Base-by-base conservation (phyloP, 2,888 invertebrate species). In the Podotricha telesiphe region DNA sequence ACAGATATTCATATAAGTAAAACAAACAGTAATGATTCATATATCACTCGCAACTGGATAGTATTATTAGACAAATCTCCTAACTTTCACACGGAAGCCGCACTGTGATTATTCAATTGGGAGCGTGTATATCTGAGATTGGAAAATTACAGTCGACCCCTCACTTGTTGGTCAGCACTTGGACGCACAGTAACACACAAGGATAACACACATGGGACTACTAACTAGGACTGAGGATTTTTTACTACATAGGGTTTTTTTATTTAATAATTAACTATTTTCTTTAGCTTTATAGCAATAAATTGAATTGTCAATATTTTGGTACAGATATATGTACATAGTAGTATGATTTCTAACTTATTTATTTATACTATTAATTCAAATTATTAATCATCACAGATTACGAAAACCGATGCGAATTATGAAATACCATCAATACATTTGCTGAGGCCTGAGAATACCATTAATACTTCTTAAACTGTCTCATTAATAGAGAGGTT, bases 81-180 rank as follows among this genome's bases (percentile, higher is more conserved):
- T 71, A 69, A 75, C 83, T 85, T 85, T 86, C 86, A 83, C 86
- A 86, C 85, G 84, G 80, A 81, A 80, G 77, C 74, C 73, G 68
- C 67, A 68, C 61, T 66, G 68, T 66, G 67, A 81, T 82, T 78
- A 82, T 82, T 73, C 81, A 80, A 82, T 82, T 82, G 79, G 74
- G 78, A 76, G 34, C 70, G 64, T 65, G 63, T 68, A 73, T 59
- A 11, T 55, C 65, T 45, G 66, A 69, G 79, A 82, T 82, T 82
- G 82, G 76, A 79, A 78, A 75, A 82, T 80, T 74, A 77, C 75
- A 73, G 68, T 71, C 75, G 79, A 75, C 69, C 75, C 76, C 72
- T 71, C 69, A 63, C 72, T 55, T 59, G 68, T 69, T n/a, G 72
- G 73, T 68, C 76, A 73, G 56, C 71, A 50, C 67, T 66, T 28